phyloP scores from a whole-genome alignment of 2,113 vertebrate species.

The Colossoma macropomum region DNA sequence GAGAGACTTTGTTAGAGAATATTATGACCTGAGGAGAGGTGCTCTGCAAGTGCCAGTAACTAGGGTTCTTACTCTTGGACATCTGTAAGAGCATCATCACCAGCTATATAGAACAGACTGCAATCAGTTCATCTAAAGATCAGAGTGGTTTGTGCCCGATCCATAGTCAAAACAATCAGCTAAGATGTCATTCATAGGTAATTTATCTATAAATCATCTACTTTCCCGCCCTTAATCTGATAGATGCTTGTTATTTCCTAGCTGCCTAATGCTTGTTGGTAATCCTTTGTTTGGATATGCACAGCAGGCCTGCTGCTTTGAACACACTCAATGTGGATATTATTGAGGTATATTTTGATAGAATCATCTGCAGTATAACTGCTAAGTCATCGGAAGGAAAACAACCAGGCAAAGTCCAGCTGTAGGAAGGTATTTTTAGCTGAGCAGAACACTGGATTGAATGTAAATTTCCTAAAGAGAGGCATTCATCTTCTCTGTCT shows the following conservation, averaged over 20 bases:
- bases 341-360: constrained; percentile 48
- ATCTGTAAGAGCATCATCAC: no score
- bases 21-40: no score
- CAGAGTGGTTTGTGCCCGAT: neutral
- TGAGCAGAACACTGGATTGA: constrained; percentile 64
- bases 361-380: constrained; percentile 46
- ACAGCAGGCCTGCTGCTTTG: constrained; percentile 35
- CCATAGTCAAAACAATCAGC: constrained; percentile 4
- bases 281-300: constrained; percentile 13
- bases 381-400: constrained; percentile 63
- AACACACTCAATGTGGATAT: constrained; percentile 4
- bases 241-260: constrained; percentile 26
- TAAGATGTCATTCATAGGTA: neutral
- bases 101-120: neutral
- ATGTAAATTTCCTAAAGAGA: constrained; percentile 70
- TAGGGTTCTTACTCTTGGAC: no score
- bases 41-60: no score
- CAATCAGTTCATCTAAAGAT: constrained; percentile 2
- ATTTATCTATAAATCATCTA: neutral
- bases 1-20: no score
- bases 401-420: constrained; percentile 55
- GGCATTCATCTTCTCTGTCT: constrained; percentile 51
- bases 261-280: neutral
- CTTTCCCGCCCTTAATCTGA: constrained; percentile 4
- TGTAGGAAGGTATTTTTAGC: constrained; percentile 69